phyloP scores from a whole-genome alignment of 2,113 vertebrate genomes.

The Sebastes schlegelii region DNA sequence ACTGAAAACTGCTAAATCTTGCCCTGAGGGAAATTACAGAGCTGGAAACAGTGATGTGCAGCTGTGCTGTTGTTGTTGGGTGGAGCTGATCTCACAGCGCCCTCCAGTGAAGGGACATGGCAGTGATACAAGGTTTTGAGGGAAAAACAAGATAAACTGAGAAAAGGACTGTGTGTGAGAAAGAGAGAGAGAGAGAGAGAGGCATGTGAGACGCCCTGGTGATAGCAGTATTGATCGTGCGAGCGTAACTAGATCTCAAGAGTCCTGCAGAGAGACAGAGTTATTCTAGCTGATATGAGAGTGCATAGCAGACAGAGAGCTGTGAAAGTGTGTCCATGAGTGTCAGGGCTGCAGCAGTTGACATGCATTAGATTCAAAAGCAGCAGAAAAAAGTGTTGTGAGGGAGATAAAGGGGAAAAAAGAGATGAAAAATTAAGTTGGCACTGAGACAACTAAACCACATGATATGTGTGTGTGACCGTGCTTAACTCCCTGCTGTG shows the following conservation, averaged over 20 bases:
- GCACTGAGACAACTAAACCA: background rate
- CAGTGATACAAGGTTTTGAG: background rate
- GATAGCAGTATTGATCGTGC: slow-evolving; percentile 65
- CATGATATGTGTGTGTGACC: slow-evolving; percentile 5
- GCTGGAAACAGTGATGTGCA: background rate
- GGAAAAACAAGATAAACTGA: slow-evolving; percentile 4
- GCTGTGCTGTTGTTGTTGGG: background rate
- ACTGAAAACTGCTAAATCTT: background rate
- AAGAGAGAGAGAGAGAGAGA: background rate
- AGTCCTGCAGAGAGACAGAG: slow-evolving; percentile 49
- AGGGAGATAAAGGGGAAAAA: slow-evolving; percentile 10
- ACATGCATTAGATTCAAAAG: slow-evolving; percentile 18
- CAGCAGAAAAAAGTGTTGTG: slow-evolving; percentile 3
- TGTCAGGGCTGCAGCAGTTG: slow-evolving; percentile 18
- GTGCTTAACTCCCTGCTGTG: background rate
- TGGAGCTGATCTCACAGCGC: slow-evolving; percentile 9
- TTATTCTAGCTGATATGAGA: slow-evolving; percentile 62
- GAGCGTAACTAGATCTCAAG: slow-evolving; percentile 60
- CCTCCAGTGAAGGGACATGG: slow-evolving; percentile 39
- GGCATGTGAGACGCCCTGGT: slow-evolving; percentile 31
- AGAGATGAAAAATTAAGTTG: background rate
- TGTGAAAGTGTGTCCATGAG: slow-evolving; percentile 1
- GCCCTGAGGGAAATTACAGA: slow-evolving; percentile 21
- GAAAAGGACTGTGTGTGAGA: background rate
- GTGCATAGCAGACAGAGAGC: slow-evolving; percentile 15